phyloP scores from a whole-genome alignment of 2,888 invertebrate genomes.

The Thysanoteuthis rhombus region DNA sequence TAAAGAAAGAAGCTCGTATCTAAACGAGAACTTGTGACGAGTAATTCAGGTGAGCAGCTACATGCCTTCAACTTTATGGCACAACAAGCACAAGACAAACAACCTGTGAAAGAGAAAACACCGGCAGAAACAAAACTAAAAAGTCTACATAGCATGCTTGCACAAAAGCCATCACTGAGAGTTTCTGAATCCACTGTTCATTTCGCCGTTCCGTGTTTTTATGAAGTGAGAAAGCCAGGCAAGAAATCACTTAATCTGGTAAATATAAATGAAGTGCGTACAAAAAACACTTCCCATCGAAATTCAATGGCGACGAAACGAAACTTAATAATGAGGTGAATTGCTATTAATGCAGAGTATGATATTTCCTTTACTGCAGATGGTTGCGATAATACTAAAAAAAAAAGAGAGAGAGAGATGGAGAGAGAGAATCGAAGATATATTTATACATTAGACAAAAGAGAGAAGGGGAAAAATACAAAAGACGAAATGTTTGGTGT shows the following conservation, averaged over 20 bases:
- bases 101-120: background rate
- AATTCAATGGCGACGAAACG: background rate
- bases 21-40: background rate
- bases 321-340: constrained; percentile 12
- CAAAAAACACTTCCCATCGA: background rate
- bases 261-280: background rate
- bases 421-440: background rate
- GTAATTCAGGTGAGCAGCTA: background rate
- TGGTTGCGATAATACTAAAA: background rate
- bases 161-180: background rate
- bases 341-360: background rate
- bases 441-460: background rate
- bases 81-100: background rate
- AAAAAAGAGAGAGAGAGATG: background rate
- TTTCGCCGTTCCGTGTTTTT: constrained; percentile 12
- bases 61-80: background rate
- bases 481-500: background rate
- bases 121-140: background rate
- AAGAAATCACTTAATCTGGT: constrained; percentile 12
- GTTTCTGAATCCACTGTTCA: background rate
- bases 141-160: background rate
- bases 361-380: background rate
- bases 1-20: background rate
- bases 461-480: background rate
- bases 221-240: background rate